phyloP scores from a whole-genome alignment of 2,113 vertebrate genomes.

The Cyanoderma ruficeps region DNA sequence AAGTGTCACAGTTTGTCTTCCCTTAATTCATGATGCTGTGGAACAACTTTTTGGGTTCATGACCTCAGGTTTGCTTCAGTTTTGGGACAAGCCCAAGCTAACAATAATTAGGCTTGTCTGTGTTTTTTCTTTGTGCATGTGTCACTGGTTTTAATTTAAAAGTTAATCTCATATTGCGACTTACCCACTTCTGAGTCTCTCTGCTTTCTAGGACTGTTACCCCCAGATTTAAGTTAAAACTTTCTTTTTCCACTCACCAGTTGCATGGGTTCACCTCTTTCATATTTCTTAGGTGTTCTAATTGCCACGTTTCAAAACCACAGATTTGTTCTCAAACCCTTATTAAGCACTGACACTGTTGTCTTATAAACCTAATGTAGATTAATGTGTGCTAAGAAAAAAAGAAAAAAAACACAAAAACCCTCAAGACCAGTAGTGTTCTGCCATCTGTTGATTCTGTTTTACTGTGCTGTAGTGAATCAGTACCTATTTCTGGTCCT shows the following conservation, averaged over 20 bases:
- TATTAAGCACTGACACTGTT: background rate
- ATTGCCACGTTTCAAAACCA: background rate
- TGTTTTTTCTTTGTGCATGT: background rate
- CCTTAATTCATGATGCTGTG: background rate
- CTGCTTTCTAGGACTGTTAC: background rate
- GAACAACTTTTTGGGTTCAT: background rate
- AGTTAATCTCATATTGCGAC: background rate
- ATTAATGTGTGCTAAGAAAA: background rate
- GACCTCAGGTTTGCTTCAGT: background rate
- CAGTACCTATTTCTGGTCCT: background rate
- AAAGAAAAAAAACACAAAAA: background rate
- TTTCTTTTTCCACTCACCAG: background rate
- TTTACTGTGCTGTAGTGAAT: conserved; percentile 12
- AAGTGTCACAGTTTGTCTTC: background rate
- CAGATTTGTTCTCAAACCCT: background rate
- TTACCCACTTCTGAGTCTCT: background rate
- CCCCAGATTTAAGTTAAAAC: background rate
- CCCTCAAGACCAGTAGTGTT: background rate
- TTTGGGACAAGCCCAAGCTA: fast-evolving
- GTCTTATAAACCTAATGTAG: conserved; percentile 5
- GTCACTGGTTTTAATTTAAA: background rate
- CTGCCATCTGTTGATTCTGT: conserved; percentile 15
- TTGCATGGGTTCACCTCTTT: background rate
- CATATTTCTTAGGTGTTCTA: background rate
- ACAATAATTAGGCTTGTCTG: background rate